Evolutionary conservation across 2,888 invertebrate species (phyloP).

Genomic region (Acronicta psi): DNA sequence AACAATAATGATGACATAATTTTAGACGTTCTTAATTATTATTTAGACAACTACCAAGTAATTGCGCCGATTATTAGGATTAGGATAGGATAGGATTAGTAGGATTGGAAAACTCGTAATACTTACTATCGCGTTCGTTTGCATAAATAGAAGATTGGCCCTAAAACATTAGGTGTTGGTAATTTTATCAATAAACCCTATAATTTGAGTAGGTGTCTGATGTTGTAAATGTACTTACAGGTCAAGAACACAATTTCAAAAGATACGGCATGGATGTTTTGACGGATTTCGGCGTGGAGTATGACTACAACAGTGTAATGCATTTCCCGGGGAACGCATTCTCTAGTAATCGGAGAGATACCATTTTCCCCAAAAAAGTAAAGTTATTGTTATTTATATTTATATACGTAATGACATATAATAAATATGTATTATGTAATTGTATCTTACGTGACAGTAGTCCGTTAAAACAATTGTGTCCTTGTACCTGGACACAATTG

Average conservation of each 20-base stretch:
- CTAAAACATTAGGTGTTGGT: slow-evolving; percentile 36
- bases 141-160: not conserved
- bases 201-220: slow-evolving; percentile 1
- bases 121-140: too few relatives aligned
- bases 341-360: slow-evolving; percentile 90
- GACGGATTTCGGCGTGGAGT: slow-evolving; percentile 90
- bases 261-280: slow-evolving; percentile 90
- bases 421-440: too few relatives aligned
- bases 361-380: slow-evolving; percentile 90
- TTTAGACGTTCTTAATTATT: too few relatives aligned
- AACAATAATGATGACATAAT: too few relatives aligned
- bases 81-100: too few relatives aligned
- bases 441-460: too few relatives aligned
- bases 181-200: slow-evolving; percentile 15
- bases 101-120: too few relatives aligned
- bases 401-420: too few relatives aligned
- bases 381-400: not conserved
- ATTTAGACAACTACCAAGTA: too few relatives aligned
- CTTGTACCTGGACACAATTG: too few relatives aligned
- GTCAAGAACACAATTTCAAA: slow-evolving; percentile 90
- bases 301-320: slow-evolving; percentile 93
- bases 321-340: slow-evolving; percentile 92
- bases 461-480: too few relatives aligned
- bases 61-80: too few relatives aligned
- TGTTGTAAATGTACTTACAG: slow-evolving; percentile 65